Evolutionary conservation across 2,113 vertebrate genomes (phyloP).

Genomic region (Anhinga anhinga): DNA sequence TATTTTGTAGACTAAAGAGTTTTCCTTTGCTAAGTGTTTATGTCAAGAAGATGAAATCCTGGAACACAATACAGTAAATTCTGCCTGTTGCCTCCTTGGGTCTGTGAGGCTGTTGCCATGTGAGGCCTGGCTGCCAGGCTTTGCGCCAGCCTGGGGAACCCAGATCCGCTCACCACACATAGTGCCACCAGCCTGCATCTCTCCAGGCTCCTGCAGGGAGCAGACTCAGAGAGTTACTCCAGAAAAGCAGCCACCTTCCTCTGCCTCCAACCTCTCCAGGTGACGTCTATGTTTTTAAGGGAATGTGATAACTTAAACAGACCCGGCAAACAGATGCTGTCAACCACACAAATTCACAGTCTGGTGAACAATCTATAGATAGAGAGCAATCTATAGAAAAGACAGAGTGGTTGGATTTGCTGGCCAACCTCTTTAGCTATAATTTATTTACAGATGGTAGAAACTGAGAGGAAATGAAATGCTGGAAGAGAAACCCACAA

Average conservation of each 20-base stretch:
- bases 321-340: neutral
- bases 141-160: neutral
- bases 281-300: neutral
- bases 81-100: neutral
- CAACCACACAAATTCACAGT: neutral
- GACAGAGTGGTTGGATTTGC: neutral
- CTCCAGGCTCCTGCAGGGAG: neutral
- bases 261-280: neutral
- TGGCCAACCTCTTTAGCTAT: neutral
- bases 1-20: neutral
- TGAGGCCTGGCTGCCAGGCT: neutral
- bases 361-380: neutral
- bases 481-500: neutral
- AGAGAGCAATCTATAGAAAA: neutral
- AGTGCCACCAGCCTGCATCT: neutral
- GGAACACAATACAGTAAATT: neutral
- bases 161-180: rapidly evolving
- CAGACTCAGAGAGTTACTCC: neutral
- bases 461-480: neutral
- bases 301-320: neutral
- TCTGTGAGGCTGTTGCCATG: neutral
- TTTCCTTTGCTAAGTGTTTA: neutral
- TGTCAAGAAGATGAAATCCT: neutral
- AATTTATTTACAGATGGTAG: neutral
- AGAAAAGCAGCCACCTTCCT: neutral